These are phyloP conservation scores for Antennarius striatus DNA, from an alignment of 2,113 vertebrate genomes.

Conservation along the genomic window DNA sequence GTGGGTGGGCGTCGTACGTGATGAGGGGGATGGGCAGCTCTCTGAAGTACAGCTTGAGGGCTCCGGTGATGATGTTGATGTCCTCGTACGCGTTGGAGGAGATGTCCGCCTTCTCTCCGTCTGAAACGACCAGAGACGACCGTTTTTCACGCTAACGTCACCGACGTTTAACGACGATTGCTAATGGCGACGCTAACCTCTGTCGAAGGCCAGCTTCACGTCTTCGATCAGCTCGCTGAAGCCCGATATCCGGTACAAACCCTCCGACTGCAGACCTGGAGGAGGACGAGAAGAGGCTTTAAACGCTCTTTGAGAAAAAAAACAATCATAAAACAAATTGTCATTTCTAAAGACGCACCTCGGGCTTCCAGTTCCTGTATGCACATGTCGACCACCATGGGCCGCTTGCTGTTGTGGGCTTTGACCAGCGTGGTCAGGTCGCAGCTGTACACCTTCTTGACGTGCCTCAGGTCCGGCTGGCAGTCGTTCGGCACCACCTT, in stretches of 20 bases:
- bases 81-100: conserved; percentile 96
- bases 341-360: conserved; percentile 80
- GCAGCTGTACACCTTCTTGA: conserved; percentile 91
- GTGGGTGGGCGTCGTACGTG: conserved; percentile 96
- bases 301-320: neutral
- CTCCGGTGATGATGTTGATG: conserved; percentile 99
- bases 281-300: neutral
- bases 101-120: conserved; percentile 98
- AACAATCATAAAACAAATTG: no score
- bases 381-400: conserved; percentile 99
- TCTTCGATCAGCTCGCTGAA: conserved; percentile 99
- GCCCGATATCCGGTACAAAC: conserved; percentile 96
- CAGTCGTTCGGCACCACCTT: conserved; percentile 99
- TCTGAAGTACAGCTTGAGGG: conserved; percentile 99
- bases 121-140: conserved; percentile 62
- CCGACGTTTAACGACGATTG: no score
- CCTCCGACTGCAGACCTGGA: conserved; percentile 95
- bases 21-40: conserved; percentile 98
- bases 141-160: no score
- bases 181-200: conserved; percentile 81
- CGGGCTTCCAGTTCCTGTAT: conserved; percentile 95
- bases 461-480: conserved; percentile 90
- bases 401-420: conserved; percentile 93
- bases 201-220: conserved; percentile 97
- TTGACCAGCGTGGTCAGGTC: conserved; percentile 98